Conservation (phyloP, 2,113 vertebrate genomes). For the Tinamus guttatus region DNA sequence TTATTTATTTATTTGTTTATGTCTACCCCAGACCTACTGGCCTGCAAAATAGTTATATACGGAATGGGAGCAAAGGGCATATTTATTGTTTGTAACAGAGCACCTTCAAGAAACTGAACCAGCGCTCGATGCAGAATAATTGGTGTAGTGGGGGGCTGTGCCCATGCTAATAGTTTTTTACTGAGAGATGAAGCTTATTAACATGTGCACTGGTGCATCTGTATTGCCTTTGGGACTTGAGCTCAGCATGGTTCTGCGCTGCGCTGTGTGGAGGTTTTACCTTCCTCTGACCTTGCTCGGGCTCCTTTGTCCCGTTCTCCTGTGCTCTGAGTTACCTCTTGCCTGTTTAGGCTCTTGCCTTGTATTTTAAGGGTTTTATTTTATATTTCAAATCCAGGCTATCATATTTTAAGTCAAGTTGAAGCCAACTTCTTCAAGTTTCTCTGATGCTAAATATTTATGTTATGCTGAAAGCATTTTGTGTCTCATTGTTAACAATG, state of each 20-base stretch:
- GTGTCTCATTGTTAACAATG: background rate
- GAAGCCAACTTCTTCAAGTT: background rate
- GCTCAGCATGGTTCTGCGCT: slow-evolving; percentile 27
- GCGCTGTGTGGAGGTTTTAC: slow-evolving; percentile 51
- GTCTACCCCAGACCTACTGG: background rate
- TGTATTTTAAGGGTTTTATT: background rate
- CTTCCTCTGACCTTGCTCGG: slow-evolving; percentile 69
- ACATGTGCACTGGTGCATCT: slow-evolving; percentile 73
- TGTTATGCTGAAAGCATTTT: background rate
- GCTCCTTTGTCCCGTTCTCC: slow-evolving; percentile 59
- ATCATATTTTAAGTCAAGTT: background rate
- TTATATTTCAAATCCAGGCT: background rate
- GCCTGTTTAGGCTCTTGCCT: background rate
- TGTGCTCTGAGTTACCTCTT: slow-evolving; percentile 43
- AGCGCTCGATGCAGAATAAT: slow-evolving; percentile 37
- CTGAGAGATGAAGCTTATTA: slow-evolving; percentile 70
- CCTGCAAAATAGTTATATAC: background rate
- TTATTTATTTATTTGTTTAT: background rate
- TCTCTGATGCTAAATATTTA: background rate
- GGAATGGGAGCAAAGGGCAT: background rate
- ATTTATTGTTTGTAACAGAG: background rate
- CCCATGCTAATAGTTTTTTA: slow-evolving; percentile 68
- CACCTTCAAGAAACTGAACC: slow-evolving; percentile 43
- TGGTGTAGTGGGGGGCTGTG: slow-evolving; percentile 53
- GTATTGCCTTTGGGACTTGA: slow-evolving; percentile 69